Conservation (phyloP, 2,113 vertebrate species). For the Willisornis vidua region DNA sequence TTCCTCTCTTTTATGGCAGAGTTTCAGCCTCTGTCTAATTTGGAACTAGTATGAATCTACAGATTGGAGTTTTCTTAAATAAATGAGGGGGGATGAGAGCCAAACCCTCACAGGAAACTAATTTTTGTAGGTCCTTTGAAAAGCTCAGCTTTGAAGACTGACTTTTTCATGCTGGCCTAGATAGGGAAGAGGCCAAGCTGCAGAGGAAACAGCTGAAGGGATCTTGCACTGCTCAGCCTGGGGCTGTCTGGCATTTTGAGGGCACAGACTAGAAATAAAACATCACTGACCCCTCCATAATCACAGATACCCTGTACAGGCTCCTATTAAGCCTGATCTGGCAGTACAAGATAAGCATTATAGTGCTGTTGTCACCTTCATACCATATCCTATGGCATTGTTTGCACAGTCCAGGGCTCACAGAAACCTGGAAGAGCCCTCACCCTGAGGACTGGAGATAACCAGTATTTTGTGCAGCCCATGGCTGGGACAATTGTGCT, state of each 20-base stretch:
- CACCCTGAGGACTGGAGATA: not conserved
- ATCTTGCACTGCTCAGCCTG: not conserved
- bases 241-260: conserved; percentile 44
- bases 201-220: not conserved
- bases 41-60: conserved; percentile 7
- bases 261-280: conserved; percentile 22
- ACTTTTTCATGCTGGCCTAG: conserved; percentile 15
- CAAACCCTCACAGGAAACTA: conserved; percentile 41
- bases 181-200: conserved; percentile 7
- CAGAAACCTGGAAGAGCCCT: not conserved
- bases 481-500: not conserved
- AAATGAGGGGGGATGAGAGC: conserved; percentile 25
- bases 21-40: conserved; percentile 27
- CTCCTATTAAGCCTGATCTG: not conserved
- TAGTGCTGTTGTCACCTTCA: not conserved
- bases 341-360: conserved; percentile 12
- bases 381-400: not conserved
- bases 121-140: conserved; percentile 49
- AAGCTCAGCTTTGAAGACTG: conserved; percentile 43
- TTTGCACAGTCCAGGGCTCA: not conserved
- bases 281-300: not conserved
- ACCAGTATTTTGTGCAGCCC: not conserved
- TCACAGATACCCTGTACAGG: not conserved
- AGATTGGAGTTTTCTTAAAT: conserved; percentile 21
- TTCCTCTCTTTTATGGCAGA: not conserved